Base-by-base conservation (phyloP, 2,888 invertebrate genomes). In the Apodemia mormo region DNA sequence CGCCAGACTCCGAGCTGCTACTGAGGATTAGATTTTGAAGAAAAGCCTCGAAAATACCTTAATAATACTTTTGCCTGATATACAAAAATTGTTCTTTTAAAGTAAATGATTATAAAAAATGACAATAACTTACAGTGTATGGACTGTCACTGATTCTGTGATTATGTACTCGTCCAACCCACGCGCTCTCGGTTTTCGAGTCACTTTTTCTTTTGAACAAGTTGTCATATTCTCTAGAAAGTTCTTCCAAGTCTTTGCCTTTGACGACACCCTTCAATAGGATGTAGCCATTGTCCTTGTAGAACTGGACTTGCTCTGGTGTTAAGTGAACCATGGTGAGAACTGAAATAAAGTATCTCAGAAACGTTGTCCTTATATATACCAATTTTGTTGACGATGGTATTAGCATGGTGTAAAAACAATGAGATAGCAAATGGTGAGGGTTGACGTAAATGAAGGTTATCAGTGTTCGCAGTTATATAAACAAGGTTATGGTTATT, bases 211-310 rank as follows among this genome's bases (percentile, higher is more conserved):
- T 85, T 43, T 81, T 80, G 75, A 95, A 95, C 70, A 95, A 75
- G 64, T 88, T 82, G 76, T 94, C 88, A 75, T 95, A 95, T 69
- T 94, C 93, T 8, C 82, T 76, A 0, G 85, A 88, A 58, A 95
- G 88, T 70, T 84, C 83, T 12, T 88, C 80, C 14, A 95, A 78
- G 74, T 94, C 93, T 37, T 87, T 81, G 0, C 83, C 77, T 0
- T 87, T 79, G 56, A 94, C 86, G 14, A 94, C 75, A 61, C 90
- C 84, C 54, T 89, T 89, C 14, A 95, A 76, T 66, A 94, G 84
- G 3, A 95, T 82, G 76, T 87, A 95, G 0, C 95, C 95, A 78
- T 95, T 94, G 5, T 94, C 87, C 52, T 86, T 78, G 80, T 93
- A 95, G 76, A 92, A 94, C 65, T 85, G 68, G 58, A 89, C 89